Conservation (phyloP, 2,113 vertebrate species). For the Nycticebus coucang region DNA sequence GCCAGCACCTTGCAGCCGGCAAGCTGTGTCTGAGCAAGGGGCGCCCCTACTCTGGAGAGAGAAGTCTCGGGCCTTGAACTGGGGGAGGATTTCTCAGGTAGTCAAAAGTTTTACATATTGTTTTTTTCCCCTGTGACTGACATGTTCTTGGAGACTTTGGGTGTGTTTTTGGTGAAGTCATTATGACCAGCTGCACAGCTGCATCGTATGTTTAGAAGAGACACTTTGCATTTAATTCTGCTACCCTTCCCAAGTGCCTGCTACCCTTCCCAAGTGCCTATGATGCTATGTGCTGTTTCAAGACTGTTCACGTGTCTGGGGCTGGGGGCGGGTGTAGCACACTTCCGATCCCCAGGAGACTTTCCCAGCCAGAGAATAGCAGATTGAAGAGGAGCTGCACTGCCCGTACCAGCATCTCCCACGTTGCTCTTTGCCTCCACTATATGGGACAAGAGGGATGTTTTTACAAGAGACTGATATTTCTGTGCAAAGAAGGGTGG, state of each 20-base stretch:
- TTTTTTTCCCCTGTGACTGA: not conserved
- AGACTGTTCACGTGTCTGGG: not conserved
- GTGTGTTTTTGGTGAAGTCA: constrained; percentile 17
- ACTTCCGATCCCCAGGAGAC: not conserved
- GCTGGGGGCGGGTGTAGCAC: not conserved
- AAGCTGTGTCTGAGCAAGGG: not conserved
- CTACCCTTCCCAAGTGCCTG: not conserved
- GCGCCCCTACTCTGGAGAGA: not conserved
- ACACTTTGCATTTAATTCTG: not conserved
- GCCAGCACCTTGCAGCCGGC: constrained; percentile 27
- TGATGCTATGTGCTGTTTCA: not conserved
- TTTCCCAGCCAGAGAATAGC: not conserved
- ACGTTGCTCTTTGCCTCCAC: not conserved
- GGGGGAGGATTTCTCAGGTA: not conserved
- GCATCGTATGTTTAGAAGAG: not conserved
- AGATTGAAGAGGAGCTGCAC: not conserved
- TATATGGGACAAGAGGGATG: not conserved
- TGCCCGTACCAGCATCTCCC: not conserved
- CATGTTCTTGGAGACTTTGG: not conserved
- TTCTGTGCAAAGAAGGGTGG: not conserved
- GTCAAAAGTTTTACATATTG: not conserved
- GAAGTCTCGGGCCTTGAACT: constrained; percentile 4
- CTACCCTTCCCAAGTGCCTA: not conserved
- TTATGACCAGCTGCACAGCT: not conserved
- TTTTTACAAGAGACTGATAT: not conserved